phyloP scores from a whole-genome alignment of 2,797 vertebrate genomes.

The Valencia hispanica region DNA sequence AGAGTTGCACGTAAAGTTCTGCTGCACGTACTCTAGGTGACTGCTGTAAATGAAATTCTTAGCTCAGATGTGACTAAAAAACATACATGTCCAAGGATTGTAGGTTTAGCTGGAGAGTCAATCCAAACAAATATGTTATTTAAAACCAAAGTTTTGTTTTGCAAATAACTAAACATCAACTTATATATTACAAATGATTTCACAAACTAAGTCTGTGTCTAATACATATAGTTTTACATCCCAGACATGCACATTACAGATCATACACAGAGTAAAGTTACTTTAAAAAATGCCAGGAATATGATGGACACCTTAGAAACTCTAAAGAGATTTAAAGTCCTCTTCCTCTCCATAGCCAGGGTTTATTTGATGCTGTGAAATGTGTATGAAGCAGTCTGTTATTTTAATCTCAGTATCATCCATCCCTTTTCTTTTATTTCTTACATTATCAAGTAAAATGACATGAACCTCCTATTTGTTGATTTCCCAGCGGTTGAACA shows the following conservation, averaged over 20 bases:
- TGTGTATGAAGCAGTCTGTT: neutral
- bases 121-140: neutral
- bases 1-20: too few relatives aligned
- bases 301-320: neutral
- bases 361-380: neutral
- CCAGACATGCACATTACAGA: neutral
- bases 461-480: neutral
- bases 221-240: neutral
- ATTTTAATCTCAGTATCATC: neutral
- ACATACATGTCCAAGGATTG: too few relatives aligned
- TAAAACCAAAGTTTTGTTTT: neutral
- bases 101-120: too few relatives aligned
- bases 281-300: neutral
- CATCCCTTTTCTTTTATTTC: neutral
- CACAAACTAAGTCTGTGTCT: neutral
- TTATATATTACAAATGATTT: too few relatives aligned
- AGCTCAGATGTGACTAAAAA: too few relatives aligned
- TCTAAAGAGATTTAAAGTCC: neutral
- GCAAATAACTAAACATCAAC: neutral
- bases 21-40: too few relatives aligned
- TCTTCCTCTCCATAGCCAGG: neutral
- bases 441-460: neutral
- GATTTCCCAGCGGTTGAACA: neutral
- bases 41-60: too few relatives aligned
- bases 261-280: neutral